phyloP scores from a whole-genome alignment of 2,113 vertebrate species.

The Limnothrissa miodon region DNA sequence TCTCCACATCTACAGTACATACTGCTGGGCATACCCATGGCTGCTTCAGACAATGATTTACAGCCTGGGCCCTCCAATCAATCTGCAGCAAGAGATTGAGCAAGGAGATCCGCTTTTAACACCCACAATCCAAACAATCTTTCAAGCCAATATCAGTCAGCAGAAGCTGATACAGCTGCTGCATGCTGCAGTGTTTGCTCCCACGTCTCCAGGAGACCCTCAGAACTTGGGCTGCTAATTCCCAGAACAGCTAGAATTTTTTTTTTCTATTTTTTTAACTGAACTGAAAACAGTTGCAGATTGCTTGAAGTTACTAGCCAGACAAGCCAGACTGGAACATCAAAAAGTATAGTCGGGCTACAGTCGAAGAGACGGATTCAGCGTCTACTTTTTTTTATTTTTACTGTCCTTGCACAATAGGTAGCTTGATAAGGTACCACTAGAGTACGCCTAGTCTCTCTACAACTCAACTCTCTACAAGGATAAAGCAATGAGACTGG shows the following conservation, averaged over 20 bases:
- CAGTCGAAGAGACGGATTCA: too few species aligned
- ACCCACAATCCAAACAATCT: conserved; percentile 29
- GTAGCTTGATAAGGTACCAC: too few species aligned
- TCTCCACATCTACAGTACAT: conserved; percentile 38
- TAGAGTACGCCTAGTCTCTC: too few species aligned
- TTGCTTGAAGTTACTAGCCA: neutral
- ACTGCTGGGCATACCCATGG: conserved; percentile 29
- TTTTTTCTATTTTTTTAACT: neutral
- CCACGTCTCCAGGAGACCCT: neutral
- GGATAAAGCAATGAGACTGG: too few species aligned
- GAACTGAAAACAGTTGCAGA: neutral
- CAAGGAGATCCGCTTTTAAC: conserved; percentile 37
- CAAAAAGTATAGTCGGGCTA: too few species aligned
- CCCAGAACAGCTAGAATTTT: neutral
- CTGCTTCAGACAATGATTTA: conserved; percentile 38
- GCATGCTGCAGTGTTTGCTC: neutral
- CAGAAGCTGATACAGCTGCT: neutral
- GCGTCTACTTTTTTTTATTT: too few species aligned
- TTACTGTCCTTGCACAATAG: too few species aligned
- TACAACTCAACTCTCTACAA: too few species aligned
- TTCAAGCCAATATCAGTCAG: conserved; percentile 25
- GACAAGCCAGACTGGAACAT: too few species aligned
- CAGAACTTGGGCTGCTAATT: neutral
- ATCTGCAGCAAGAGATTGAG: conserved; percentile 33
- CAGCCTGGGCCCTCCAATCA: conserved; percentile 34